Percentiles rank a stretch among this genome's conserved stretches.
phyloP scores from a whole-genome alignment of 1,140 invertebrate species.

The Aphelenchoides besseyi region DNA sequence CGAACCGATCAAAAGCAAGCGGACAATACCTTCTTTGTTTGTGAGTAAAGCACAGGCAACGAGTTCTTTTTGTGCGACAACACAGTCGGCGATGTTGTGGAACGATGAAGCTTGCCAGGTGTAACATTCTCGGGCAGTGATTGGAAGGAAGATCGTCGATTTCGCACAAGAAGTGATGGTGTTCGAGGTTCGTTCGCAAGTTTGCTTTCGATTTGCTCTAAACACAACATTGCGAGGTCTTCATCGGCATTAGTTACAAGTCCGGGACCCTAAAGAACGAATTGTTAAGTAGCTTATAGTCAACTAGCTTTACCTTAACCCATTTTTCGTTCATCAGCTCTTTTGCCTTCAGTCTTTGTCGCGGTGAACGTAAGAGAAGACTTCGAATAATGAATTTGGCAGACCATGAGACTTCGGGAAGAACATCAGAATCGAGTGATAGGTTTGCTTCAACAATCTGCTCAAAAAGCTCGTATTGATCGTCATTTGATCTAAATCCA shows the following conservation, averaged over 20 bases:
- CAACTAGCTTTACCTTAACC: conserved; percentile 13
- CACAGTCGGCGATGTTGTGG: neutral
- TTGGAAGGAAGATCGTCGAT: conserved; percentile 13
- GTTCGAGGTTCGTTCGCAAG: neutral
- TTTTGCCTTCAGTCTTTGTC: conserved; percentile 8
- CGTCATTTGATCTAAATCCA: conserved; percentile 7
- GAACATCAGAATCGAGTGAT: neutral
- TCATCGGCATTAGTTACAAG: conserved; percentile 3
- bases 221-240: neutral
- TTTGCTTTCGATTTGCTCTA: conserved; percentile 4
- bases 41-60: conserved; percentile 5
- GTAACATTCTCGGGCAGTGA: conserved; percentile 6
- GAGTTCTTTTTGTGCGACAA: conserved; percentile 3
- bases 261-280: neutral
- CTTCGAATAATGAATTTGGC: conserved; percentile 8
- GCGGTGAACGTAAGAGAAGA: conserved; percentile 6
- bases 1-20: neutral
- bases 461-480: conserved; percentile 18
- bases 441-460: conserved; percentile 20
- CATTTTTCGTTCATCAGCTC: conserved; percentile 15
- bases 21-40: neutral
- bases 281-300: too few relatives aligned
- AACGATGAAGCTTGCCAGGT: neutral
- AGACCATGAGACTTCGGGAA: conserved; percentile 9
- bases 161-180: neutral